Base-by-base conservation (phyloP, 2,888 invertebrate species). In the Nudaria mundana region DNA sequence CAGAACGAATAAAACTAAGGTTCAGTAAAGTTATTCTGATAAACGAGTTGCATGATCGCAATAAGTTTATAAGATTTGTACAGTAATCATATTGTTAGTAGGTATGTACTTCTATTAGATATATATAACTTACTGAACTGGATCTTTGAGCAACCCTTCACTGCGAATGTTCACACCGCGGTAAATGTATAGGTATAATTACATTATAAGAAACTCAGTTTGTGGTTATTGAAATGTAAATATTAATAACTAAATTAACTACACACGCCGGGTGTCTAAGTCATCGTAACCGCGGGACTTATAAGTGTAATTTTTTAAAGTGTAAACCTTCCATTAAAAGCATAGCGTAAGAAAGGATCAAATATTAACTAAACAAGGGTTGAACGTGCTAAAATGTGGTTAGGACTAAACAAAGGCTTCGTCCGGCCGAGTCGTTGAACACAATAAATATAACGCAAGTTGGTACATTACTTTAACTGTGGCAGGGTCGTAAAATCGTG, bases 181-280 rank as follows among this genome's bases (percentile, higher is more conserved):
- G 41, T 43, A 37, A 59, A 63, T 59, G 42, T 42, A 44, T 44
- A n/a, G n/a, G n/a, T n/a, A 35, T 50, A 53, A 48, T 52, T 55
- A 42, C 43, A 52, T 55, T 44, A 54, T 31, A 50, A 59, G 52
- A 47, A 55, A 41, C 34, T 29, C 37, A 34, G 39, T 31, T 44
- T 37, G 50, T 24, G 31, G 43, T 52, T 44, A 55, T 59, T 59
- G 37, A 59, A 55, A 55, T 59, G 60, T 56, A 59, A 59, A 59
- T 62, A 62, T 44, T 42, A 59, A 63, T 58, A 30, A 46, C 29
- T 47, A 42, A 45, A 20, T 8, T 48, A 57, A 52, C 32, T 41
- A 39, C 43, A 48, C 43, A 51, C 45, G 63, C 44, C 44, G 47
- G n/a, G 41, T 41, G 45, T 37, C 56, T 58, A 59, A 58, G 44